These are phyloP conservation scores for human DNA, from an alignment of 2,113 vertebrate species.

Conservation along the genomic window GRCh38 chr20:9183501-9184000, in stretches of 20 bases:
- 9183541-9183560: not conserved
- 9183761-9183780: not conserved
- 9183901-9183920: not conserved
- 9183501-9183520: not conserved
- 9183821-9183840: not conserved
- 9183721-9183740: not conserved
- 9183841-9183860: not conserved
- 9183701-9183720: constrained; percentile 13
- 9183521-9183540: not conserved
- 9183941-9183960: not conserved
- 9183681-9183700: constrained; percentile 6
- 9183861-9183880: not conserved
- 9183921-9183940: not conserved
- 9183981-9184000: not conserved
- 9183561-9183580: not conserved
- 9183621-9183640: not conserved
- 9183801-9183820: not conserved
- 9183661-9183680: not conserved
- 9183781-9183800: not conserved
- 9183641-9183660: not conserved
- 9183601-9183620: not conserved
- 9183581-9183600: not conserved
- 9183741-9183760: not conserved
- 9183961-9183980: not conserved
- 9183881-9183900: not conserved